phyloP scores from a whole-genome alignment of 2,888 invertebrate genomes.

The Ernsta delagoae region DNA sequence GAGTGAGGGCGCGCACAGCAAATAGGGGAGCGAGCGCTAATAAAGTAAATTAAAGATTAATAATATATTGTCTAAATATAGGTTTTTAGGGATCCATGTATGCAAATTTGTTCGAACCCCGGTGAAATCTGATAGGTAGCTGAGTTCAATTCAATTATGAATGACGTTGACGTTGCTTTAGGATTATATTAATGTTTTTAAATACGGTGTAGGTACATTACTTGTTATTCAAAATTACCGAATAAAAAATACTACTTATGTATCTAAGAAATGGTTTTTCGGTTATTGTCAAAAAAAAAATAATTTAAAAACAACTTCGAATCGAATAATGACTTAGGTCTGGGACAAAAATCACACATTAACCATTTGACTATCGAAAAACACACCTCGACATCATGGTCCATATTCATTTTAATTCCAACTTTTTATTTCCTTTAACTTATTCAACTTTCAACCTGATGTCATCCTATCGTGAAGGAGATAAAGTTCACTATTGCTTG shows the following conservation, averaged over 20 bases:
- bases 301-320: no score
- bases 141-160: conserved; percentile 57
- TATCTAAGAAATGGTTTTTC: no score
- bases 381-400: conserved; percentile 28
- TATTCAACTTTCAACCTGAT: neutral
- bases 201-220: neutral
- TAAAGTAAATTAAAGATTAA: conserved; percentile 85
- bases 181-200: conserved; percentile 18
- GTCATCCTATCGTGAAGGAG: neutral
- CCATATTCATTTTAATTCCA: conserved; percentile 50
- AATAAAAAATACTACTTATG: no score
- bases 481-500: conserved; percentile 51
- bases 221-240: no score
- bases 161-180: conserved; percentile 46
- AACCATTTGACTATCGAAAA: conserved; percentile 5
- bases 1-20: conserved; percentile 63
- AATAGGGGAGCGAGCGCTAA: conserved; percentile 75
- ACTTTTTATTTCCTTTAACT: conserved; percentile 39
- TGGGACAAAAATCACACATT: conserved; percentile 8
- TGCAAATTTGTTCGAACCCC: conserved; percentile 66
- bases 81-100: conserved; percentile 69
- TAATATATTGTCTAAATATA: conserved; percentile 81
- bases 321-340: no score
- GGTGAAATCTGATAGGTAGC: conserved; percentile 58
- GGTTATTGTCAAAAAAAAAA: no score